Conservation (phyloP, 2,888 invertebrate genomes). For the Galerucella nymphaeae region DNA sequence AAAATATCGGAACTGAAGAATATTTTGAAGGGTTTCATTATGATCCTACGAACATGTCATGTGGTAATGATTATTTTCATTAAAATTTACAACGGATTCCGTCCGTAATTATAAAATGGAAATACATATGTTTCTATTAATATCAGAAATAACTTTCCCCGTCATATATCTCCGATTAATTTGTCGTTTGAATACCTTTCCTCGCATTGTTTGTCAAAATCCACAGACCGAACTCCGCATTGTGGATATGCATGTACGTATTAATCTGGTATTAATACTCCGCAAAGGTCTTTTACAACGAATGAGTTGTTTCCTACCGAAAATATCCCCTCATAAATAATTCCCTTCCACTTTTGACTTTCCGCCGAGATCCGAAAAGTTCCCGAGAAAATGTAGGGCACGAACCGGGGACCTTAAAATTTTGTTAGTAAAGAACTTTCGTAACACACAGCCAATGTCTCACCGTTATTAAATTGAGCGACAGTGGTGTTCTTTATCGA, state of each 20-base stretch:
- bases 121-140: slow-evolving; percentile 8
- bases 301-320: slow-evolving; percentile 9
- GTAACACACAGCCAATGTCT: slow-evolving; percentile 9
- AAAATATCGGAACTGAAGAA: too few relatives aligned
- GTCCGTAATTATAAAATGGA: not conserved
- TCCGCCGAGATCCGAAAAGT: not conserved
- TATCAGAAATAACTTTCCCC: slow-evolving; percentile 7
- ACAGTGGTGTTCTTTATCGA: slow-evolving; percentile 14
- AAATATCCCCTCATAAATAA: slow-evolving; percentile 29
- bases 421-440: slow-evolving; percentile 22
- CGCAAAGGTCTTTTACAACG: slow-evolving; percentile 3
- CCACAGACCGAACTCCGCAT: slow-evolving; percentile 9
- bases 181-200: slow-evolving; percentile 7
- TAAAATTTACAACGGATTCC: not conserved
- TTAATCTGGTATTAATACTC: slow-evolving; percentile 16
- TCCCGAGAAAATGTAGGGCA: slow-evolving; percentile 13
- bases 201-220: slow-evolving; percentile 15
- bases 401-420: slow-evolving; percentile 14
- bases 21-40: too few relatives aligned
- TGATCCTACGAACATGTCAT: too few relatives aligned
- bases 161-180: slow-evolving; percentile 15
- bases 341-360: slow-evolving; percentile 20
- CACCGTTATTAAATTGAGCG: slow-evolving; percentile 16
- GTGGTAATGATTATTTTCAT: not conserved
- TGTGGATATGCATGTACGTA: not conserved